Evolutionary conservation across 2,888 invertebrate species (phyloP).

Genomic region (Cetonia aurata): DNA sequence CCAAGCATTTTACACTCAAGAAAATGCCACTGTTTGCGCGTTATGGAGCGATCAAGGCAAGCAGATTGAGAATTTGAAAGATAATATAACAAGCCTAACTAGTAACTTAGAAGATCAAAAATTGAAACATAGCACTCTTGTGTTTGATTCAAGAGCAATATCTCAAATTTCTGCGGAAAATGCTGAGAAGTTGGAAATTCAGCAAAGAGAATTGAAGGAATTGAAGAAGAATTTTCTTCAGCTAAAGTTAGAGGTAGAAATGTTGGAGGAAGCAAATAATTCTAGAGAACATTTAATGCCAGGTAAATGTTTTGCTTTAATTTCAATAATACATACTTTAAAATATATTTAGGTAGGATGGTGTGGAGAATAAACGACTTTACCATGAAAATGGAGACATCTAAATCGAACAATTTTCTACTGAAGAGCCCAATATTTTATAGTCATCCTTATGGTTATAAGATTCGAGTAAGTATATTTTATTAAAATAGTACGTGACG

Average conservation of each 20-base stretch:
- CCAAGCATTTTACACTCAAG: conserved; percentile 61
- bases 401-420: conserved; percentile 74
- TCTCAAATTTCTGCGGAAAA: conserved; percentile 69
- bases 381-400: conserved; percentile 74
- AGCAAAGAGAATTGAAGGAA: conserved; percentile 65
- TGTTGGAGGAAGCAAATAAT: conserved; percentile 63
- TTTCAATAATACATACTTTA: conserved; percentile 15
- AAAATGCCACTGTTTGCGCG: conserved; percentile 62
- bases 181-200: conserved; percentile 68
- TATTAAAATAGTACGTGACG: not conserved
- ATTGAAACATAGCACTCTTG: conserved; percentile 66
- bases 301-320: conserved; percentile 17
- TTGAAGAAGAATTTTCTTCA: conserved; percentile 65
- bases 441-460: conserved; percentile 81
- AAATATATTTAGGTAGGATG: conserved; percentile 69
- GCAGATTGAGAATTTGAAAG: conserved; percentile 53
- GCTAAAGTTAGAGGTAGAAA: conserved; percentile 66
- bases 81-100: conserved; percentile 54
- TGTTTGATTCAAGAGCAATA: conserved; percentile 68
- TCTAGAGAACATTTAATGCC: conserved; percentile 48
- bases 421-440: conserved; percentile 78
- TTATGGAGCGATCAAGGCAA: conserved; percentile 64
- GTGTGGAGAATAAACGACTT: conserved; percentile 81
- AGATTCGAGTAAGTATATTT: conserved; percentile 71
- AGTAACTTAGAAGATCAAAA: conserved; percentile 63